Conservation (phyloP, 2,113 vertebrate genomes). For the Cyanoramphus novaezelandiae region DNA sequence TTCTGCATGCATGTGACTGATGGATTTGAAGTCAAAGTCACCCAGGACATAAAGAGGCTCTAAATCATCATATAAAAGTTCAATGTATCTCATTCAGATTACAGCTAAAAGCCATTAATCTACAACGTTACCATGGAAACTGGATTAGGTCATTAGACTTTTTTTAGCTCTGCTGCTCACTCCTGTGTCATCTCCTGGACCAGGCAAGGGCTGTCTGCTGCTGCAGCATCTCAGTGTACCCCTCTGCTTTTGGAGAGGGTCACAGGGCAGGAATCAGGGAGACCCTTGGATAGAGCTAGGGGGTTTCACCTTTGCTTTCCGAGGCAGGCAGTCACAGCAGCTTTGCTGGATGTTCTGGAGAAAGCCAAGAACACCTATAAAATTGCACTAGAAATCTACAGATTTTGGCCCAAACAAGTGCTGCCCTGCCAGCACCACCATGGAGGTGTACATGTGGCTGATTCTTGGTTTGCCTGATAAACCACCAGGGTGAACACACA, state of each 20-base stretch:
- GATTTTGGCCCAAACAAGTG: neutral
- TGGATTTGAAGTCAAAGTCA: constrained; percentile 32
- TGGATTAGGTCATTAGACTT: constrained; percentile 6
- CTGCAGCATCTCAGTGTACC: fast-evolving
- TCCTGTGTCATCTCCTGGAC: neutral
- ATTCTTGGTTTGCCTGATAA: neutral
- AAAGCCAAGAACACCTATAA: neutral
- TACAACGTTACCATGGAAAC: constrained; percentile 5
- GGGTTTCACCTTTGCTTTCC: neutral
- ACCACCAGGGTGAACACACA: neutral
- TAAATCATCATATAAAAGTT: constrained; percentile 6
- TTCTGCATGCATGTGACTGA: neutral
- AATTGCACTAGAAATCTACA: neutral
- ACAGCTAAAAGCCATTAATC: constrained; percentile 56
- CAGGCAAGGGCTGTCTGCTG: fast-evolving
- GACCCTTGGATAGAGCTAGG: neutral
- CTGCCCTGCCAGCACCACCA: no score
- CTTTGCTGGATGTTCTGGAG: neutral
- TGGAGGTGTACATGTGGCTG: neutral
- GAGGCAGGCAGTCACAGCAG: neutral
- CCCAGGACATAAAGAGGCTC: neutral
- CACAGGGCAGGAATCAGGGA: neutral
- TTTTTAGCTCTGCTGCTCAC: neutral
- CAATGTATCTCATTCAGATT: constrained; percentile 21
- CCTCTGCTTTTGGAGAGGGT: neutral